phyloP scores from a whole-genome alignment of 1,140 invertebrate species.

The Radopholus similis region DNA sequence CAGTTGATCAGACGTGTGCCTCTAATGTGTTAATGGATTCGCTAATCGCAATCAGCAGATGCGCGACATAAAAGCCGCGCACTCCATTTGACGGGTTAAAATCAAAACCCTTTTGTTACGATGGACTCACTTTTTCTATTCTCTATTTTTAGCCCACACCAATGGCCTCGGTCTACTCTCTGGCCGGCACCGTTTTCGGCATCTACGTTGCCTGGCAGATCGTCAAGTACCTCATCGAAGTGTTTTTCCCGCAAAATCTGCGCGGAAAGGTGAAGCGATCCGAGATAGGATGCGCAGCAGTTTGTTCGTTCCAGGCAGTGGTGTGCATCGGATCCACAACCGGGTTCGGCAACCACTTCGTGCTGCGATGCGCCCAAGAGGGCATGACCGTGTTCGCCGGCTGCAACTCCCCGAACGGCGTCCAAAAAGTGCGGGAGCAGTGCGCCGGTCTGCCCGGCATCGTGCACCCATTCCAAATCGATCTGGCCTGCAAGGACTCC shows the following conservation, averaged over 20 bases:
- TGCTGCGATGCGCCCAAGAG: slow-evolving; percentile 5
- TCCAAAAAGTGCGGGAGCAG: slow-evolving; percentile 5
- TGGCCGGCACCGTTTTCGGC: background rate
- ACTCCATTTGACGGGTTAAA: too few relatives aligned
- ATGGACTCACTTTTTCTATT: too few relatives aligned
- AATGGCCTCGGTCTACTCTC: background rate
- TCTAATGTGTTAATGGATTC: too few relatives aligned
- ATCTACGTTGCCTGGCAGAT: background rate
- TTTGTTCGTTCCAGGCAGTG: background rate
- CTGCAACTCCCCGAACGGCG: slow-evolving; percentile 15
- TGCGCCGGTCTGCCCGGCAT: slow-evolving; percentile 4
- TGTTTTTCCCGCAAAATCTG: slow-evolving; percentile 9
- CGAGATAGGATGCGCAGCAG: background rate
- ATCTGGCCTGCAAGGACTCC: slow-evolving; percentile 12
- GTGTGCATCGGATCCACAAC: slow-evolving; percentile 8
- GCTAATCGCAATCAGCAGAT: too few relatives aligned
- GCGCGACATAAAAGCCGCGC: too few relatives aligned
- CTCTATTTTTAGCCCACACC: too few relatives aligned
- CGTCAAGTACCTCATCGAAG: background rate
- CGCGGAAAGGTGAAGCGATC: background rate
- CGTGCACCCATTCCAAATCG: background rate
- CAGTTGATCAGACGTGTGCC: too few relatives aligned
- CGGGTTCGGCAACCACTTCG: slow-evolving; percentile 13
- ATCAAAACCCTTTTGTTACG: too few relatives aligned
- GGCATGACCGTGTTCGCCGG: slow-evolving; percentile 15